Evolutionary conservation across 2,797 vertebrate genomes (phyloP), one percentile per base, ranked within the genome.

Genomic region (Selene dorsalis): DNA sequence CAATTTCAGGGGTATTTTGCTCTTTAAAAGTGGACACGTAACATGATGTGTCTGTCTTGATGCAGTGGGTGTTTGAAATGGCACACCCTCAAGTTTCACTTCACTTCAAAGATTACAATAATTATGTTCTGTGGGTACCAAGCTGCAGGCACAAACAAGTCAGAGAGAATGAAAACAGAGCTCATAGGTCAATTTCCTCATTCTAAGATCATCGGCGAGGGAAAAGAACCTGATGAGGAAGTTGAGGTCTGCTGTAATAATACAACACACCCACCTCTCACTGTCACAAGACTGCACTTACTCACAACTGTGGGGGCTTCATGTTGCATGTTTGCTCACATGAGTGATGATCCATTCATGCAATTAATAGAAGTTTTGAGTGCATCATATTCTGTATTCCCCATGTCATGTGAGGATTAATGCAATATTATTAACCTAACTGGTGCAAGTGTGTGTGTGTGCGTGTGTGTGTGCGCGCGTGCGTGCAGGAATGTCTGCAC

Each of bases 231-330:
- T 67, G 22, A 83, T 81, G 69, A 90, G 84, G 86, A 92, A 91
- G 84, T 83, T 68, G 39, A 75, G 53, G 47, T 82, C 32, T 79
- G 53, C 50, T 74, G 81, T 69, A 63, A 69, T 20, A 75, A 56
- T 50, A 24, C 62, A 64, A 30, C 79, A 87, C 76, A 11, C 86
- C 86, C 77, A 86, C 88, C 61, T 50, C 67, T 75, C 60, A 43
- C 64, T 69, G 79, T 90, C 87, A 91, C 88, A 89, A 85, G 88
- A 86, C 72, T 16, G 41, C 61, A 71, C 52, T 57, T 59, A 81
- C 68, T 83, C 78, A 80, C 74, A 47, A 82, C 68, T 24, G 16
- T 32, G 50, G 79, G 84, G 73, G 35, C 38, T 8, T 57, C 20
- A 57, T 63, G 64, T 62, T 60, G 58, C 58, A 12, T 67, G 11